Evolutionary conservation across 2,113 vertebrate genomes (phyloP), one percentile per base, ranked within the genome.

Genomic region (Catharus minimus): DNA sequence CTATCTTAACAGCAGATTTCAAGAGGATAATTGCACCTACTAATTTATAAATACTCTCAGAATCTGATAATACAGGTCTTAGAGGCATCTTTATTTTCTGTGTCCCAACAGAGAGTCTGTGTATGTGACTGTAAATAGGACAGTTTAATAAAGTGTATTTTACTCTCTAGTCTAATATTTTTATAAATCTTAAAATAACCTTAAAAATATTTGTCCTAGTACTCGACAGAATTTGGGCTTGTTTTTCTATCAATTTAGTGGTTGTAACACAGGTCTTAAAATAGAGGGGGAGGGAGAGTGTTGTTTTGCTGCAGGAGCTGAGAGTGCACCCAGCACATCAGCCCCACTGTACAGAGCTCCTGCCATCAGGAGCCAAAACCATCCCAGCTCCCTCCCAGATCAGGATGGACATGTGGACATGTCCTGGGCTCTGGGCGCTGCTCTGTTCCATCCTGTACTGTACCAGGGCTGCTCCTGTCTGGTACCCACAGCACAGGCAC

Each of bases 141-240:
- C 17, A 47, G 36, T 47, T 93, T 78, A 64, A 81, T 60, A 30
- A 88, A 93, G 27, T 41, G 15, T 71, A 44, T 85, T 87, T 91
- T 87, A 82, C 30, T 49, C 61, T 67, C 76, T 52, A 44, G 43
- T 66, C 69, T 81, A 78, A 71, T 65, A 33, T 62, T 91, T 84
- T 88, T 75, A 83, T 56, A 92, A 94, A 92, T 26, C 86, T 66
- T 78, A 88, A 95, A 94, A 95, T 95, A 95, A 52, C 82, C 53
- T 75, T 7, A 2, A 86, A 95, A 95, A 95, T 95, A 95, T 92
- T 92, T 92, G 53, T 83, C 64, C 88, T 72, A 67, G 60, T 55
- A 77, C 60, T 94, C n/a, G 6, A 86, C 76, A 65, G 73, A 65
- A 67, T 84, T 86, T 64, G 68, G n/a, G 19, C 76, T 90, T 94